Evolutionary conservation across 2,797 vertebrate species (phyloP).

Genomic region (Channallabes apus): DNA sequence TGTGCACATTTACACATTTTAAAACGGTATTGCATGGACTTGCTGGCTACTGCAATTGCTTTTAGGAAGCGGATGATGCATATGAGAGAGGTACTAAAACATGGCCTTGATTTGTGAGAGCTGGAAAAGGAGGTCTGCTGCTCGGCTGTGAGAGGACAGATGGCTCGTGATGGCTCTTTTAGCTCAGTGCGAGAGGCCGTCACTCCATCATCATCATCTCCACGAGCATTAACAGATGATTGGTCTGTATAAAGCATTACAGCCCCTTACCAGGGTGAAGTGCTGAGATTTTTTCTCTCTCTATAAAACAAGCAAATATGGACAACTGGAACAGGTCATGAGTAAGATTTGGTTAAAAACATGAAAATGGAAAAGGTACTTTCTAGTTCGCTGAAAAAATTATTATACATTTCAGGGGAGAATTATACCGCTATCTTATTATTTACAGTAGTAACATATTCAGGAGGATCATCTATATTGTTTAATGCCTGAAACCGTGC

Average conservation of each 20-base stretch:
- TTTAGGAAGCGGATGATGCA: constrained; percentile 39
- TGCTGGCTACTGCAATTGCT: constrained; percentile 11
- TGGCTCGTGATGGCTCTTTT: constrained; percentile 59
- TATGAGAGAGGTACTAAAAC: constrained; percentile 43
- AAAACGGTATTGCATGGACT: constrained; percentile 13
- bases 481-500: neutral
- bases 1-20: neutral
- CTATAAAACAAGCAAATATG: neutral
- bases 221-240: constrained; percentile 52
- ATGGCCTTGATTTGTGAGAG: constrained; percentile 50
- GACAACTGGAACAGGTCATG: neutral
- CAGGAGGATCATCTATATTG: neutral
- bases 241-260: constrained; percentile 46
- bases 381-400: neutral
- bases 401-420: neutral
- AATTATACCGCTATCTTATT: neutral
- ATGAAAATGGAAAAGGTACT: neutral
- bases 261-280: constrained; percentile 38
- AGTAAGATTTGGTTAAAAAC: neutral
- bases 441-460: neutral
- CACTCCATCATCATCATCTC: constrained; percentile 52
- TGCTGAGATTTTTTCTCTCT: constrained; percentile 2
- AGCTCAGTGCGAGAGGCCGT: constrained; percentile 51
- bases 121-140: constrained; percentile 42
- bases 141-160: constrained; percentile 53